Evolutionary conservation across 2,113 vertebrate species (phyloP), one percentile per base, ranked within the genome.

Genomic region (Pterocles burchelli): DNA sequence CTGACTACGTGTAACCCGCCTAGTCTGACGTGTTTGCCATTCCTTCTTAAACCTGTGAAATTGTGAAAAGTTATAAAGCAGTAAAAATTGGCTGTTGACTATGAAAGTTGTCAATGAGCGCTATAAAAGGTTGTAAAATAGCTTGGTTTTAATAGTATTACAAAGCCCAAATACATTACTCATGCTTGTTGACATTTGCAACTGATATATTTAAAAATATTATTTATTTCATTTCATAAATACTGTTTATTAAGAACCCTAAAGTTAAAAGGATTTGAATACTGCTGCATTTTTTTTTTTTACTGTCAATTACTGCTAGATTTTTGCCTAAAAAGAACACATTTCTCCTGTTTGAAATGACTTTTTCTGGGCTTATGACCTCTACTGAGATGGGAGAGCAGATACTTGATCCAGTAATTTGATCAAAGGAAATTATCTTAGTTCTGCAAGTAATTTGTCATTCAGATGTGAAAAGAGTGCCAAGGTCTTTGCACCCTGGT

Each of bases 381-480:
- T 58, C 41, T 79, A 25, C 54, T 55, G 75, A 74, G 45, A 25
- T 25, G 26, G 43, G n/a, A 55, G 16, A 94, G 25, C 29, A 80
- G 51, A 45, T 62, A 16, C 61, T 71, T 20, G 4, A 17, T 22
- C 0, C 31, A 82, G 36, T 34, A 43, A 65, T 66, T 73, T 0
- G 0, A 14, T 79, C 31, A 36, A 71, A 91, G 43, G 21, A 57
- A 80, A 54, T 0, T 0, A 15, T 68, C 13, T 68, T 13, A 46
- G 5, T 16, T 76, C 63, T 59, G 62, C 34, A 9, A 45, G 33
- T 19, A 24, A 4, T 66, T 55, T 75, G 17, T n/a, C 29, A 14
- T 20, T 66, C 17, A 31, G 22, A 12, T 7, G 34, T 86, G 21
- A 33, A 33, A 70, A 66, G 28, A n/a, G 26, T 15, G 67, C 7